A percentile compares a stretch with the other conserved stretches of the same genome.
Evolutionary conservation across 2,797 vertebrate genomes (phyloP).

Genomic region (Clarias laeviceps): DNA sequence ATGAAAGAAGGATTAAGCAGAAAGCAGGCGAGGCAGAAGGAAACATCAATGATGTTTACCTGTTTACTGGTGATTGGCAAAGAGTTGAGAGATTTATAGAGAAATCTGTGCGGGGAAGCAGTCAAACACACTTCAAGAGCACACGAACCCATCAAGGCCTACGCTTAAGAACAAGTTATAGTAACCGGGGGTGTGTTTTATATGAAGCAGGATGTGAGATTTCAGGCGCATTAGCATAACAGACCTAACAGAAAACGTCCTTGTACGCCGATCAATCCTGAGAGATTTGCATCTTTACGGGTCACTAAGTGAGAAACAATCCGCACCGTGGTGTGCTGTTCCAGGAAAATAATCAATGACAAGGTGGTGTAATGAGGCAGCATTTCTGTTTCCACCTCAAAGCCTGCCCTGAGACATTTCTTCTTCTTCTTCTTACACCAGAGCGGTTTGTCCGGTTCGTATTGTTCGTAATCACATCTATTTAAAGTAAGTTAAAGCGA

Average conservation of each 20-base stretch:
- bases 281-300: not conserved
- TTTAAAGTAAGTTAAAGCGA: too few species aligned
- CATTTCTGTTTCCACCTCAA: too few species aligned
- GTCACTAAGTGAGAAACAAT: not conserved
- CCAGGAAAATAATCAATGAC: not conserved
- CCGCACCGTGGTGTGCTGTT: not conserved
- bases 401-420: not conserved
- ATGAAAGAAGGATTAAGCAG: slow-evolving; percentile 57
- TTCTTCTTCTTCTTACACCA: not conserved
- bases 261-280: not conserved
- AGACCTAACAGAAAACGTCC: not conserved
- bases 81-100: slow-evolving; percentile 21
- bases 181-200: not conserved
- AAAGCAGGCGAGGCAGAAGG: slow-evolving; percentile 46
- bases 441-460: not conserved
- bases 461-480: too few species aligned
- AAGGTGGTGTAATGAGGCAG: not conserved
- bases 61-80: slow-evolving; percentile 43
- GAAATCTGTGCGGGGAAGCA: not conserved
- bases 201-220: not conserved
- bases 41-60: slow-evolving; percentile 54
- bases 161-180: not conserved
- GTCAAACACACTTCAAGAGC: not conserved
- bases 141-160: not conserved
- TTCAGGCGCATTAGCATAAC: not conserved